A percentile compares a stretch with the other conserved stretches of the same genome.
Conservation (phyloP, 2,113 vertebrate genomes). For the Garra rufa region DNA sequence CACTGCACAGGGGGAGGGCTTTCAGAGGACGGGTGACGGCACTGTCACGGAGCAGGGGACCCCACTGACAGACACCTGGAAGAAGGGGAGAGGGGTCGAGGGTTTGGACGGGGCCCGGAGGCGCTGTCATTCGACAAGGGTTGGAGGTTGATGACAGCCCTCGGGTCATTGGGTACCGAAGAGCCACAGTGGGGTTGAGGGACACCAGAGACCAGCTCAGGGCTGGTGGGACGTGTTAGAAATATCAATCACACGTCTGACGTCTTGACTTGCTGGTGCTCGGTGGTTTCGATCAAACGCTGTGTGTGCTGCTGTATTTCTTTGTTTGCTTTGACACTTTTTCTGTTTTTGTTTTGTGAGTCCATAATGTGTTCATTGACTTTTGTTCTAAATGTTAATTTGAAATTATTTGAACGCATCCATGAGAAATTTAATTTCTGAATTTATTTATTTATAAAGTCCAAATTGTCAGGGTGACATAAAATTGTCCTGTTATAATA, state of each 20-base stretch:
- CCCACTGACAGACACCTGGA: constrained; percentile 83
- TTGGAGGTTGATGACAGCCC: constrained; percentile 77
- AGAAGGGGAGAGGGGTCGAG: constrained; percentile 72
- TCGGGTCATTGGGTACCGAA: constrained; percentile 62
- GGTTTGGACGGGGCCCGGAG: constrained; percentile 73
- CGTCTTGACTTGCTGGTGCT: constrained; percentile 52
- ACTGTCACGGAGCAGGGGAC: constrained; percentile 70
- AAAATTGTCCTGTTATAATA: no score
- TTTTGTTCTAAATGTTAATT: neutral
- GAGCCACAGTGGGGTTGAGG: constrained; percentile 14
- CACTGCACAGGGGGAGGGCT: constrained; percentile 61
- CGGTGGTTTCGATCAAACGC: neutral
- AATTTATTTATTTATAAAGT: neutral
- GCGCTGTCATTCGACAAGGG: constrained; percentile 77
- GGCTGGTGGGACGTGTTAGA: constrained; percentile 74
- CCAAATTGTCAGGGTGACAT: no score
- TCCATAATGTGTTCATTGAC: neutral
- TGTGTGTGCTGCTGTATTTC: neutral
- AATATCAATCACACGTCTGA: constrained; percentile 64
- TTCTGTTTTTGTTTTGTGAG: constrained; percentile 25
- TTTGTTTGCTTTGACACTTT: neutral
- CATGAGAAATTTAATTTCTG: neutral
- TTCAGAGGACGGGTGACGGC: constrained; percentile 72
- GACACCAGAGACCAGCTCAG: constrained; percentile 29
- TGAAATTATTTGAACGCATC: neutral